Evolutionary conservation across 2,797 vertebrate species (phyloP), one percentile per base, ranked within the genome.

Genomic region (Amblyopsis hoosieri): DNA sequence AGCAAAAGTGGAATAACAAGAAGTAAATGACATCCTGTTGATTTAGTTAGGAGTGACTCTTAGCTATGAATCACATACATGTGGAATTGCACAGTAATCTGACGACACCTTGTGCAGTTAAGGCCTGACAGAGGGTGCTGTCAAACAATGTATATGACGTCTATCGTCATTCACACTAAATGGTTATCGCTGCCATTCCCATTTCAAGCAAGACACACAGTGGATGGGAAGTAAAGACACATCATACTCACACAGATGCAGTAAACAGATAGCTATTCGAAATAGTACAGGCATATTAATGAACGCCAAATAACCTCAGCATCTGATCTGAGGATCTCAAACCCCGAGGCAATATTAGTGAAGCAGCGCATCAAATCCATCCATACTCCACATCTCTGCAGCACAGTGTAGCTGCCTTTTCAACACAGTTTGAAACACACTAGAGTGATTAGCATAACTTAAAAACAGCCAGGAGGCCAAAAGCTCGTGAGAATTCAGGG

Each of bases 341-440:
- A 64, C 54, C 63, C 54, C 61, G 14, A 37, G 54, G 57, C 8
- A 8, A 67, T 58, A 67, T 66, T 42, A 59, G 23, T 29, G 51
- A 65, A 48, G 55, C 9, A 57, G 23, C 19, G 17, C 53, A 52
- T 29, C 23, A 54, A 59, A 72, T 63, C 63, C 64, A 60, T 31
- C 54, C 42, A 69, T 58, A 56, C 11, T 29, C 53, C 54, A 45
- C 4, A 47, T 67, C 59, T 51, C 11, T 54, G 11, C 47, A 17
- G 50, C 2, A 2, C 54, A 37, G 33, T 2, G 33, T 37, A 29
- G 14, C 57, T 64, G 62, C 50, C 47, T 31, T 57, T 57, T 50
- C 23, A 48, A 53, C 66, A 58, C 19, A 52, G 54, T 58, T 54
- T 23, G 1, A 47, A 37, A 54, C n/a, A 29, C 58, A 19, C 63